Conservation (phyloP, 2,113 vertebrate species). For the Mionectes macconnelli region DNA sequence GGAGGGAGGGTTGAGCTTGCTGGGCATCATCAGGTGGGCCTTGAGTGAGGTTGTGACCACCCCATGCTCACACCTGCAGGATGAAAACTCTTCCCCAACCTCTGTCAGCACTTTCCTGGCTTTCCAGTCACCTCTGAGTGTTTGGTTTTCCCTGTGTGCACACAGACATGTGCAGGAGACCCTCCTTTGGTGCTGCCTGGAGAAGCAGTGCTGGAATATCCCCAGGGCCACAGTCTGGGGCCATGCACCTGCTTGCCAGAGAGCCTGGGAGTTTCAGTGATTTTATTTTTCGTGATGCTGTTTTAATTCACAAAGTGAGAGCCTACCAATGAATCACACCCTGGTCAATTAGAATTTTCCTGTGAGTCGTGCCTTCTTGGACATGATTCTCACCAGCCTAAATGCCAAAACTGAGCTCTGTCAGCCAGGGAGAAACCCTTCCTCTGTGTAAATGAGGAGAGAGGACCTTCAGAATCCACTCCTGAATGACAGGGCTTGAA, state of each 20-base stretch:
- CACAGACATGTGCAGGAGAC: neutral
- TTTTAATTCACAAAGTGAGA: neutral
- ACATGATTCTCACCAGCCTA: neutral
- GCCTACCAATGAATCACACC: neutral
- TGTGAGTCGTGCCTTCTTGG: neutral
- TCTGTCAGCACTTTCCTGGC: neutral
- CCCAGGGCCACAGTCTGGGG: neutral
- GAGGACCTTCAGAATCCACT: neutral
- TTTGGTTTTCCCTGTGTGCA: neutral
- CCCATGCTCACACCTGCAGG: neutral
- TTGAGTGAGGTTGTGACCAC: neutral
- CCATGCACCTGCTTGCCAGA: neutral
- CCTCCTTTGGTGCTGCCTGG: neutral
- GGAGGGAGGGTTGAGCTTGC: neutral
- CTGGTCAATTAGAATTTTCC: neutral
- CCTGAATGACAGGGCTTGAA: neutral
- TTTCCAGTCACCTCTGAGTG: neutral
- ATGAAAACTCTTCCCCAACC: neutral
- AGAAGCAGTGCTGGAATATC: neutral
- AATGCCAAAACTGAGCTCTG: neutral
- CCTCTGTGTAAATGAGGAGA: neutral
- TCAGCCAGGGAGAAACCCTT: neutral
- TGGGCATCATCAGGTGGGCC: neutral
- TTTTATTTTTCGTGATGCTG: neutral
- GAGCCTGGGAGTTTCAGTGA: neutral